Base-by-base conservation (phyloP, 2,888 invertebrate genomes). In the Pantelozetes paolii region DNA sequence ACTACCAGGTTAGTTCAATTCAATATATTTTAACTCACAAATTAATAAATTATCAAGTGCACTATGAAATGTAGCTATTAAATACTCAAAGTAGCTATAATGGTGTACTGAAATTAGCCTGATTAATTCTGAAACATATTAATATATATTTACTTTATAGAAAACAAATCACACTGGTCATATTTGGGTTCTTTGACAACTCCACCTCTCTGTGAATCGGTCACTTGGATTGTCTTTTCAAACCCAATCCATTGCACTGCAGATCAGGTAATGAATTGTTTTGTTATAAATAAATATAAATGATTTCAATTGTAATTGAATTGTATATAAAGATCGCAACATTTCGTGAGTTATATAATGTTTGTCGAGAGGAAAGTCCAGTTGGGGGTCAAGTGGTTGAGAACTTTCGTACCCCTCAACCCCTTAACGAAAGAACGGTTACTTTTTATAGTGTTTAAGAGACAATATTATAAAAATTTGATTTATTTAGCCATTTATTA, bases 371-470 rank as follows among this genome's bases (percentile, higher is more conserved):
- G 5, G 8, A 13, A 2, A 59, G 72, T 15, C 2, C 2, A 5
- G 48, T 2, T 15, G 11, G 45, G 36, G 36, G 36, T 36, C 36
- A 9, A 36, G 36, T 36, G 9, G 6, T 36, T 1, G 74, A 74
- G 26, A 77, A 77, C 26, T 76, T 36, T 75, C 42, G 77, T 30
- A 75, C 76, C 26, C 36, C 72, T 11, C 77, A 77, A 50, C 76
- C 77, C 0, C 36, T 76, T 0, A 74, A 76, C 36, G 71, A 40
- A 5, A 48, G 77, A 23, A 45, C 45, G 42, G 32, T 74, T 23
- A 74, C 69, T 54, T 70, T 50, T 71, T n/a, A n/a, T n/a, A n/a
- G n/a, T n/a, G n/a, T n/a, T n/a, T n/a, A n/a, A n/a, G n/a, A n/a
- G n/a, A n/a, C n/a, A n/a, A n/a, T n/a, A n/a, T n/a, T n/a, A n/a